Base-by-base conservation (phyloP, 2,888 invertebrate genomes). In the Eupithecia tripunctaria region DNA sequence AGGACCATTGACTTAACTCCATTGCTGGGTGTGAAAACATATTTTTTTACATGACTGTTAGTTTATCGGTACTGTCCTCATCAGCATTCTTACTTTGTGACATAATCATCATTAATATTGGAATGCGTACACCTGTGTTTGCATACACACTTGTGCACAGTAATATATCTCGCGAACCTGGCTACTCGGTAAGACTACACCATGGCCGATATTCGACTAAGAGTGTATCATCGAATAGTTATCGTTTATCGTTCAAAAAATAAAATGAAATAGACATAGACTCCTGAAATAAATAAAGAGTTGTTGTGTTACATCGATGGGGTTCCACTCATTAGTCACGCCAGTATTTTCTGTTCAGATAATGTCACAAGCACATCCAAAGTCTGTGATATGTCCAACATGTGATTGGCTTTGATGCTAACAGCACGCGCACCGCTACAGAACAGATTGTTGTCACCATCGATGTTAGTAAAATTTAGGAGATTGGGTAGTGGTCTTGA, bases 361-460 rank as follows among this genome's bases (percentile, higher is more conserved):
- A 59, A 59, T 72, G 72, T 59, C 29, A 68, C 63, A 65, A 18
- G 67, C 59, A 47, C 64, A 70, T 67, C 43, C 38, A 51, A 21
- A 21, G 59, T 73, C 71, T 76, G 70, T 75, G 73, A 73, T 72
- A 78, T n/a, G 2, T 51, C 10, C 8, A 51, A 10, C 7, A 43
- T 51, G 51, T 51, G 21, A 51, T 51, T 51, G 51, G 10, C 51
- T 51, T 3, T 10, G 2, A 21, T 10, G 4, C 21, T 51, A 51
- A 47, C 47, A 21, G 21, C 8, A 51, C 12, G 14, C 12, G 25
- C 21, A 51, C 51, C 21, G 56, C 56, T 56, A 25, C 56, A 56
- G 25, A 25, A 56, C 25, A 56, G 25, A 56, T 21, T 56, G 51
- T 3, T 51, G 51, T 47, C 47, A 18, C 18, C n/a, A n/a, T n/a